Conservation (phyloP, 2,113 vertebrate species). For the Siniperca knerii region DNA sequence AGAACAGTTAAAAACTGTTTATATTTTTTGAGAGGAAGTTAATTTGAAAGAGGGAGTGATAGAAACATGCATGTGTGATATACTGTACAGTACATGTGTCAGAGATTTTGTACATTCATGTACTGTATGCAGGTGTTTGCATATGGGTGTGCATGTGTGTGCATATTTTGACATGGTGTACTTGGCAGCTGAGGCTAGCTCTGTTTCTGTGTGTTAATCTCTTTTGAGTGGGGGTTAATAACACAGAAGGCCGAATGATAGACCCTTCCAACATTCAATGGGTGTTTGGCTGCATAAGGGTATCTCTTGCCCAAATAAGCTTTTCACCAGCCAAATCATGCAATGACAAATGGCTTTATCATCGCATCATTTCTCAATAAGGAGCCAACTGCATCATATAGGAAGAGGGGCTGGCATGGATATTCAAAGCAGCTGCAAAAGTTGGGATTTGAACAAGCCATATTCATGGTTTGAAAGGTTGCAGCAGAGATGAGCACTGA, state of each 20-base stretch:
- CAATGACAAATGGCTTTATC: slow-evolving; percentile 56
- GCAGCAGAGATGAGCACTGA: background rate
- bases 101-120: background rate
- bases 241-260: slow-evolving; percentile 54
- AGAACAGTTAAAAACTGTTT: background rate
- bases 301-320: slow-evolving; percentile 50
- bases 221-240: slow-evolving; percentile 61
- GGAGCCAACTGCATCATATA: slow-evolving; percentile 28
- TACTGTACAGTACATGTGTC: too few species aligned
- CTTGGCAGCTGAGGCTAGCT: slow-evolving; percentile 35
- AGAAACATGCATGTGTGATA: background rate
- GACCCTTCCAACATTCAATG: slow-evolving; percentile 53
- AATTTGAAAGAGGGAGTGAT: background rate
- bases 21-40: background rate
- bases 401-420: slow-evolving; percentile 2
- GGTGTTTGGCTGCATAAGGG: slow-evolving; percentile 60
- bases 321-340: slow-evolving; percentile 43
- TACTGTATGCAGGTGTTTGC: background rate
- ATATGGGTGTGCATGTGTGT: slow-evolving; percentile 25
- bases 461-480: background rate
- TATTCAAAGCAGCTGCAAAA: slow-evolving; percentile 28
- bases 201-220: slow-evolving; percentile 54
- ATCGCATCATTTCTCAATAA: slow-evolving; percentile 20
- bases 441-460: slow-evolving; percentile 2
- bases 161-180: slow-evolving; percentile 32